A percentile compares a stretch with the other conserved stretches of the same genome.
Conservation (phyloP, 2,113 vertebrate species). For the Ailurus styani region DNA sequence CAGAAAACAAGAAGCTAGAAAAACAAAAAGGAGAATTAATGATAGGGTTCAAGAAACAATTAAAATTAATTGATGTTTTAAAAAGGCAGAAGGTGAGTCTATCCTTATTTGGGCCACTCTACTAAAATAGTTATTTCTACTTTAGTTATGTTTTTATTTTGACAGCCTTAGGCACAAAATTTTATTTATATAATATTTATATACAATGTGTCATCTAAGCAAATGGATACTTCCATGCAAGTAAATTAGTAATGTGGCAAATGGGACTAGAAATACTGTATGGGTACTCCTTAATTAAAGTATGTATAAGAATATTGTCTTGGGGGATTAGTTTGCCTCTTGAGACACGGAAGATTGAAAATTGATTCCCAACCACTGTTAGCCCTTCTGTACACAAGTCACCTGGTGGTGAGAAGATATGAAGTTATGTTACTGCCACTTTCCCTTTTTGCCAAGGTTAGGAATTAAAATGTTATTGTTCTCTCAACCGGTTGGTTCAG, state of each 20-base stretch:
- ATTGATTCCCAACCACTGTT: background rate
- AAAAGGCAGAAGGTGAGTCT: constrained; percentile 93
- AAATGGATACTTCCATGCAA: background rate
- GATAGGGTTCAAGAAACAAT: constrained; percentile 93
- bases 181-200: background rate
- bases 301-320: background rate
- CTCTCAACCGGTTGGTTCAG: background rate
- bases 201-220: background rate
- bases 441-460: background rate
- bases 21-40: constrained; percentile 95
- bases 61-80: constrained; percentile 95
- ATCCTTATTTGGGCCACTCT: background rate
- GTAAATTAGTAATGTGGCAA: background rate
- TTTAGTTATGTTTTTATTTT: background rate
- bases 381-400: background rate
- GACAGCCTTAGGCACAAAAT: background rate
- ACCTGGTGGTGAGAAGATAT: background rate
- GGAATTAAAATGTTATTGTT: background rate
- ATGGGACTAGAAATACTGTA: background rate
- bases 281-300: background rate
- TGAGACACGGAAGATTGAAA: background rate
- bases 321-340: background rate
- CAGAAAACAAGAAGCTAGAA: constrained; percentile 93
- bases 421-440: background rate
- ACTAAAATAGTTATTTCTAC: background rate